Percentiles rank a stretch among this genome's conserved stretches.
Evolutionary conservation across 2,888 invertebrate species (phyloP).

Genomic region (Trachelus tabidus): DNA sequence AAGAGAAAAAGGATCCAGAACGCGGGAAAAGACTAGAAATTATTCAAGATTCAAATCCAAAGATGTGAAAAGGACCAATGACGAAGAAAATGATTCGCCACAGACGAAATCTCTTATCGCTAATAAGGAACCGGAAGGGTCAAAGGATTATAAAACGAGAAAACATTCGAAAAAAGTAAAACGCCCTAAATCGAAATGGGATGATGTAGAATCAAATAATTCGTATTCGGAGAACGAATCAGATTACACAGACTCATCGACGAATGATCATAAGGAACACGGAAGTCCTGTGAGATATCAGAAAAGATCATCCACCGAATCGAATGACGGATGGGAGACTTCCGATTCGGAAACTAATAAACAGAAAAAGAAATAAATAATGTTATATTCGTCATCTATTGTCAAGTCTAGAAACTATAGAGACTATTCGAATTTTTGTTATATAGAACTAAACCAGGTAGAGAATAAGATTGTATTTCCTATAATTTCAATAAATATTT

Average conservation of each 20-base stretch:
- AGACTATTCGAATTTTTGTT: slow-evolving; percentile 1
- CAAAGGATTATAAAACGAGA: slow-evolving; percentile 2
- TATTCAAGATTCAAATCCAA: slow-evolving; percentile 20
- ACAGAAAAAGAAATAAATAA: slow-evolving; percentile 17
- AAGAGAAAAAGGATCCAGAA: slow-evolving; percentile 18
- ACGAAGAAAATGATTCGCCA: background rate
- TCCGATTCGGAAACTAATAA: slow-evolving; percentile 44
- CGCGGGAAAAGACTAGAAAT: slow-evolving; percentile 21
- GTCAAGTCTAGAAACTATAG: background rate
- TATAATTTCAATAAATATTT: slow-evolving; percentile 3
- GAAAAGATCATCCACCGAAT: background rate
- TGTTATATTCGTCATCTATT: slow-evolving; percentile 11
- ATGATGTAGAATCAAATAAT: slow-evolving; percentile 22
- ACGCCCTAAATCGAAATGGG: slow-evolving; percentile 16
- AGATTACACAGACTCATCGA: slow-evolving; percentile 20
- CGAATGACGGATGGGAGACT: slow-evolving; percentile 44
- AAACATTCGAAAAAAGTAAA: background rate
- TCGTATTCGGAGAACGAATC: slow-evolving; percentile 23
- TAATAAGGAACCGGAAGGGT: slow-evolving; percentile 11
- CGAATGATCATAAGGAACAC: slow-evolving; percentile 1
- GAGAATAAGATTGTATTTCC: background rate
- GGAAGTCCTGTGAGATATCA: background rate
- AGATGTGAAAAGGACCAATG: background rate
- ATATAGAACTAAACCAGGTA: background rate
- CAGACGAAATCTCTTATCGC: no score